Base-by-base conservation (phyloP, 2,888 invertebrate genomes). In the Nysson spinosus region DNA sequence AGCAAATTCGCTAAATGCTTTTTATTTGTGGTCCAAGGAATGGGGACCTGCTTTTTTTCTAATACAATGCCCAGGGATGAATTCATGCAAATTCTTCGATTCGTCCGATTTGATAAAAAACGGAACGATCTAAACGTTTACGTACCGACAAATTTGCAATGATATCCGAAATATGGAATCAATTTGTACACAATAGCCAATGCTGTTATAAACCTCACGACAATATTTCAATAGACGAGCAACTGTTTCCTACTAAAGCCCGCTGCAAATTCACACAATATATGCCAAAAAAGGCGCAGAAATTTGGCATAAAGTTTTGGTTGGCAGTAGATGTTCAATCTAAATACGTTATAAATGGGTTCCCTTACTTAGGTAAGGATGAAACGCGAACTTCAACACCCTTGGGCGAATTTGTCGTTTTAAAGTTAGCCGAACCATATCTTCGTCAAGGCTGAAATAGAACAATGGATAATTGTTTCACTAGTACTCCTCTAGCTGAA, bases 211-310 rank as follows among this genome's bases (percentile, higher is more conserved):
- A 11, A 14, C 65, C 69, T 20, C 20, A 20, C 39, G 20, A 6
- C 9, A n/a, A 39, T 39, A 4, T 39, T 2, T 20, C 9, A 9
- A 63, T 69, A 26, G 69, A 74, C 56, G 71, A 80, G 43, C 75
- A 80, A 26, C 51, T 77, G 7, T 77, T 75, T 57, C 68, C 69
- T 16, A 60, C 71, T 0, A 78, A 78, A 50, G 39, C 69, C 1
- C 42, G 54, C 26, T 69, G 43, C 34, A 37, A 14, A 2, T 62
- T 61, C 20, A 19, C 19, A n/a, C 39, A 39, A 5, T n/a, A n/a
- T n/a, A n/a, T n/a, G n/a, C n/a, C n/a, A n/a, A n/a, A n/a, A n/a
- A n/a, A n/a, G n/a, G n/a, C n/a, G n/a, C n/a, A n/a, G n/a, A n/a
- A n/a, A n/a, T n/a, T n/a, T n/a, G n/a, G n/a, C n/a, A n/a, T n/a